Evolutionary conservation across 2,888 invertebrate genomes (phyloP), one percentile per base, ranked within the genome.

Genomic region (Drosophila kuntzei): DNA sequence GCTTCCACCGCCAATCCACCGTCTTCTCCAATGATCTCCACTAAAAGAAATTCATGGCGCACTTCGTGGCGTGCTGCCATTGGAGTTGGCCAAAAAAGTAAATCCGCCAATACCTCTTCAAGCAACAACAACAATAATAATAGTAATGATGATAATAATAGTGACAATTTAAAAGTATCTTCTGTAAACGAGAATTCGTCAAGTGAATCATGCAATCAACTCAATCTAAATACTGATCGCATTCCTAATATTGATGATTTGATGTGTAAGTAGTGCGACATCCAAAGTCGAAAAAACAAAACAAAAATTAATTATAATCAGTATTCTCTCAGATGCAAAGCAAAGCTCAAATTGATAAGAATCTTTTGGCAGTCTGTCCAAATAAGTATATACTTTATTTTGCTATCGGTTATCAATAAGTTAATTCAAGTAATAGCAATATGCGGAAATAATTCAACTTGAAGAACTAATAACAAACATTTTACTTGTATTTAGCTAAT

Each of bases 41-140:
- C 71, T 14, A 90, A 90, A 74, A 68, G 80, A 50, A 87, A 79
- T 67, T 87, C 90, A 43, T 91, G 90, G 90, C 91, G 91, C 50
- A 76, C 80, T 78, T 77, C 89, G 41, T 91, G 89, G 89, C 87
- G 90, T 25, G 59, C 89, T 29, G 87, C 89, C 37, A 61, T 71
- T 54, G 81, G 75, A 27, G 70, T 63, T 20, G 71, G 66, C 29
- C 58, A 46, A 51, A 87, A 73, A 59, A 46, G 3, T 39, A 80
- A 87, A 57, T 32, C 70, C 51, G 39, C 39, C 36, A 51, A 43
- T 43, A 54, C 14, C 27, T 25, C 18, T 46, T 14, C 36, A n/a
- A 36, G 12, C 22, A 49, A 55, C 29, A 67, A 27, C 41, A 54
- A 43, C 18, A 69, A 41, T 29, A 49, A 37, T 20, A 71, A 49